phyloP scores from a whole-genome alignment of 2,113 vertebrate genomes.

The Muntiacus reevesi region DNA sequence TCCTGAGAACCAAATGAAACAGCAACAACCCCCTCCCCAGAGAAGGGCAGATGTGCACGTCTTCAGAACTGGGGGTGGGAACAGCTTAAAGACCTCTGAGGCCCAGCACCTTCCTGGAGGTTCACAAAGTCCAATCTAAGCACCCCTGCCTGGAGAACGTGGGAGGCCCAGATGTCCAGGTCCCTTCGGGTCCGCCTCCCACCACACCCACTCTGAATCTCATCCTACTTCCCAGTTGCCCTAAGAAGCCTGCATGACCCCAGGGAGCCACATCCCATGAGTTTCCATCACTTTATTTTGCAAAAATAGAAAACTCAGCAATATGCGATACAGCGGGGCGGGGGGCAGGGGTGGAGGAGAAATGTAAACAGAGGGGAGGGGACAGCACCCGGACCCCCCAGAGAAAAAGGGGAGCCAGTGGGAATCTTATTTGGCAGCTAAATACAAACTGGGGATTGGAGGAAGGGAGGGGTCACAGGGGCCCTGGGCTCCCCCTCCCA shows the following conservation, averaged over 20 bases:
- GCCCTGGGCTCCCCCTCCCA: constrained; percentile 71
- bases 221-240: neutral
- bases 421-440: constrained; percentile 77
- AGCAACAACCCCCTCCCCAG: neutral
- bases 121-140: neutral
- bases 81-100: neutral
- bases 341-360: constrained; percentile 9
- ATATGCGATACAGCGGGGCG: constrained; percentile 68
- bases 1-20: neutral
- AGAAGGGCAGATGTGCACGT: neutral
- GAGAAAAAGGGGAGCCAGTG: constrained; percentile 67
- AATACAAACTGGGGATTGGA: constrained; percentile 70
- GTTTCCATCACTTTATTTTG: constrained; percentile 79
- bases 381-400: constrained; percentile 73
- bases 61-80: neutral
- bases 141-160: neutral
- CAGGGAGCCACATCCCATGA: constrained; percentile 47
- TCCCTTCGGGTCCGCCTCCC: neutral
- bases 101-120: neutral
- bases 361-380: constrained; percentile 76
- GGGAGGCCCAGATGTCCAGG: neutral
- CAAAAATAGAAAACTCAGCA: constrained; percentile 80
- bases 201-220: neutral
- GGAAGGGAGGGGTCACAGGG: constrained; percentile 54
- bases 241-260: neutral